Base-by-base conservation (phyloP, 2,113 vertebrate genomes). In the Hiodon alosoides region DNA sequence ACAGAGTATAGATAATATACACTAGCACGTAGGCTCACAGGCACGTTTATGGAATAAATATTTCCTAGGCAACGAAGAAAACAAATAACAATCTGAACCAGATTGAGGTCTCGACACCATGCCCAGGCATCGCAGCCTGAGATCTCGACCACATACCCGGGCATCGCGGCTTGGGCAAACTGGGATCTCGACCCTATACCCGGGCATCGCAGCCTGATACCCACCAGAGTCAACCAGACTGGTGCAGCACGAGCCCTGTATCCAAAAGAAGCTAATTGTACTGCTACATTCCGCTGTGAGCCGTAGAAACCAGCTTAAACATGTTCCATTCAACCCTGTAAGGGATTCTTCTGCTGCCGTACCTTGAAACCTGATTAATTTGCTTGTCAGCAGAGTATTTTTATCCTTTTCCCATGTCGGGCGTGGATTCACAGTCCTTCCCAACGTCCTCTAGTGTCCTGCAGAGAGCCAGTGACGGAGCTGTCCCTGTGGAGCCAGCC, bases 381-480 rank as follows among this genome's bases (percentile, higher is more conserved):
- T 79, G 79, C 81, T 77, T 85, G 83, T 83, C 82, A 83, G 84
- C 66, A 76, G 71, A 80, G 79, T 85, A 85, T 85, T 85, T 83
- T 82, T 85, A 82, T 83, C 82, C 81, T 51, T 68, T 51, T 83
- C 84, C 82, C 84, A 70, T 78, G 79, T 79, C 75, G 78, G 76
- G 78, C 51, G 67, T 77, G 57, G 70, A 71, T 72, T 75, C 72
- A 9, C 70, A 81, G 82, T 81, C 79, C 81, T 79, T 82, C 69
- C 77, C 71, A 10, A 60, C 81, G 83, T 80, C 79, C 83, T 83
- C 81, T 69, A 60, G 70, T 31, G 78, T 80, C 79, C 79, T 79
- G 64, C 64, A 79, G 64, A 72, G 53, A 61, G 65, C 79, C 70
- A 71, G 76, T 79, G 80, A 80, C 68, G 61, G 47, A 58, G 3